Evolutionary conservation across 2,888 invertebrate genomes (phyloP).

Genomic region (Melinopterus prodromus): DNA sequence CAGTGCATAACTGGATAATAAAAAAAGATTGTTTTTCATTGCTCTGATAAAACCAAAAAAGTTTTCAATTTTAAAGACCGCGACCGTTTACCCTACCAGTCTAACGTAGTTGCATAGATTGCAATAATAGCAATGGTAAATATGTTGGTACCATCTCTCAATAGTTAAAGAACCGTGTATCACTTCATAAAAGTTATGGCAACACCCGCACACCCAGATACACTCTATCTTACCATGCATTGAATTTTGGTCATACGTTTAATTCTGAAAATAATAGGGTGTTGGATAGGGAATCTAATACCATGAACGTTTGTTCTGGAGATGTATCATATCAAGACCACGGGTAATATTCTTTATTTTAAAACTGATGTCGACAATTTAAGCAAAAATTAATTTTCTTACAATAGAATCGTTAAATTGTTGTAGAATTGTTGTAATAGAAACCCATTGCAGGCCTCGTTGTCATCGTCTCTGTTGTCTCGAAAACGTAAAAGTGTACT

Average conservation of each 20-base stretch:
- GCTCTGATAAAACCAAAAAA: too few species aligned
- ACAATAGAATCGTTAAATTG: too few species aligned
- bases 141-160: not conserved
- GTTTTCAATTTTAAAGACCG: not conserved
- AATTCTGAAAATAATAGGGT: not conserved
- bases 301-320: not conserved
- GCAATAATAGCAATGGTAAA: not conserved
- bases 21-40: too few species aligned
- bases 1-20: too few species aligned
- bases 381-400: not conserved
- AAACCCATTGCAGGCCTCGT: too few species aligned
- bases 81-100: not conserved
- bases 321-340: not conserved
- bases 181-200: not conserved
- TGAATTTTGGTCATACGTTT: not conserved
- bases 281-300: not conserved
- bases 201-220: not conserved
- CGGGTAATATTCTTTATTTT: not conserved
- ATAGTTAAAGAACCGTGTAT: not conserved
- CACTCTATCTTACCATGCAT: not conserved
- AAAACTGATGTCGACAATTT: not conserved
- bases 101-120: not conserved
- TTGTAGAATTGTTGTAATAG: too few species aligned
- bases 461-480: too few species aligned
- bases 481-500: too few species aligned